Evolutionary conservation across 2,113 vertebrate species (phyloP).

Genomic region (Anseranas semipalmata): DNA sequence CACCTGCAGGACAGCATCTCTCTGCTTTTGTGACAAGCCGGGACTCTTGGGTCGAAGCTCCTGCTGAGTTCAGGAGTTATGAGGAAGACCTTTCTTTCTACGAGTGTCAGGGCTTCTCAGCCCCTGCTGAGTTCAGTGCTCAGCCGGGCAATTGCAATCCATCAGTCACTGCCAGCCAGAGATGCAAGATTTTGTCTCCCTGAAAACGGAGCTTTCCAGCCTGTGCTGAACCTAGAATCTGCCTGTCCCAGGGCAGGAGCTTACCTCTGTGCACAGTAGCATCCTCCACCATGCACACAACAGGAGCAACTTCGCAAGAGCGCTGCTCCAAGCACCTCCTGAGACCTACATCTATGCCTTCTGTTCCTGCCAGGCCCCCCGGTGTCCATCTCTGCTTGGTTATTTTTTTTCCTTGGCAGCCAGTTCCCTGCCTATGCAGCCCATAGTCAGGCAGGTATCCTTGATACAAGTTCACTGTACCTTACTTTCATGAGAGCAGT

Average conservation of each 20-base stretch:
- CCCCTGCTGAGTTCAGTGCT: neutral
- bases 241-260: neutral
- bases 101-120: neutral
- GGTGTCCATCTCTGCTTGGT: neutral
- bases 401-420: neutral
- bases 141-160: neutral
- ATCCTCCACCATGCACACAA: neutral
- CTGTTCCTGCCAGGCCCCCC: neutral
- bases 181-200: neutral
- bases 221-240: neutral
- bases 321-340: fast-evolving
- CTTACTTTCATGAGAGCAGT: neutral
- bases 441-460: neutral
- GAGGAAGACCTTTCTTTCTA: neutral
- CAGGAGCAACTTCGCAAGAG: neutral
- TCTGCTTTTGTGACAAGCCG: neutral
- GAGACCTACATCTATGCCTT: neutral
- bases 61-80: neutral
- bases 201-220: neutral
- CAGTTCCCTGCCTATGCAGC: neutral
- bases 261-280: neutral
- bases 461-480: neutral
- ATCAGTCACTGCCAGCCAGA: neutral
- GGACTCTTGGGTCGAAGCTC: neutral
- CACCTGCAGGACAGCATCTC: neutral